Evolutionary conservation across 2,113 vertebrate species (phyloP).

Genomic region (Athene noctua): DNA sequence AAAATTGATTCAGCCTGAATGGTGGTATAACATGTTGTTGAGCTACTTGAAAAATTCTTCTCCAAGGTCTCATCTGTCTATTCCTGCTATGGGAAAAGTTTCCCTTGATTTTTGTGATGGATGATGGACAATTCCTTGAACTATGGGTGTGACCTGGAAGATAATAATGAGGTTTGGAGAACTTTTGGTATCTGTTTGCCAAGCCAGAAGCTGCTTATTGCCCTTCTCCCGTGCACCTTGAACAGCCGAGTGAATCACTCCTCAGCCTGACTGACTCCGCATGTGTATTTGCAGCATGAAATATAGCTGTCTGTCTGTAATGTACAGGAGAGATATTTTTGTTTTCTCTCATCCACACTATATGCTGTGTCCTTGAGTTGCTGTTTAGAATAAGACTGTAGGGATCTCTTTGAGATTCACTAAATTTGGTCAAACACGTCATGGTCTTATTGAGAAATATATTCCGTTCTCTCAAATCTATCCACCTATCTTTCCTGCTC

Average conservation of each 20-base stretch:
- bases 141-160: not conserved
- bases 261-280: not conserved
- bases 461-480: not conserved
- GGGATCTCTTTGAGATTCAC: not conserved
- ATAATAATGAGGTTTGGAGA: not conserved
- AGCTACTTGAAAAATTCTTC: not conserved
- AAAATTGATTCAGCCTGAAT: not conserved
- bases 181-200: not conserved
- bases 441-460: not conserved
- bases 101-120: fast-evolving
- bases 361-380: not conserved
- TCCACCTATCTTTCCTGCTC: not conserved
- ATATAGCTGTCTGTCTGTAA: not conserved
- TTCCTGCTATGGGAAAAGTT: not conserved
- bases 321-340: not conserved
- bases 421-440: not conserved
- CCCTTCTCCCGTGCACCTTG: not conserved
- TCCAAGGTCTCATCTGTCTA: not conserved
- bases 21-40: not conserved
- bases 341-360: not conserved
- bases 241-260: fast-evolving
- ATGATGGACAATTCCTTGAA: not conserved
- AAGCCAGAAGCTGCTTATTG: not conserved
- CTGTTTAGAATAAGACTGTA: not conserved
- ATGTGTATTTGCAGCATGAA: not conserved